These are phyloP conservation scores for Philypnodon macrostomus DNA, from an alignment of 2,797 vertebrate genomes.

Conservation along the genomic window DNA sequence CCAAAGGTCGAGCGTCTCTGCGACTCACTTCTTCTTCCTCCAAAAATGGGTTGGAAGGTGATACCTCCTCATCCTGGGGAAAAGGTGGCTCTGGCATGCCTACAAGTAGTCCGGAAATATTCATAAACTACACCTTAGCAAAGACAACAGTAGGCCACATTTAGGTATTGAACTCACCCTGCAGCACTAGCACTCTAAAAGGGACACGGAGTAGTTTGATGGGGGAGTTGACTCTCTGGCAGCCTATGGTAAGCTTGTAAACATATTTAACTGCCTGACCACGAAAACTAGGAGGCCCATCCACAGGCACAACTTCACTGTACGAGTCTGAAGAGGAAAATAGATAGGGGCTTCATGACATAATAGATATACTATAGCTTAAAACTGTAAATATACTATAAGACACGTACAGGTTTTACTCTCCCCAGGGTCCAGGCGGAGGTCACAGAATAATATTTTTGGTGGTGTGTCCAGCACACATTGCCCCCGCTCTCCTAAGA, in stretches of 20 bases:
- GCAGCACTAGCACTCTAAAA: constrained; percentile 91
- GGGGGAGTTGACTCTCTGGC: constrained; percentile 96
- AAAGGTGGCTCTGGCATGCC: constrained; percentile 92
- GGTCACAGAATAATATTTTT: constrained; percentile 97
- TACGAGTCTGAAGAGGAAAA: constrained; percentile 84
- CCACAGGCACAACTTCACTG: constrained; percentile 86
- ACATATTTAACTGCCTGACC: constrained; percentile 96
- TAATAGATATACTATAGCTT: not conserved
- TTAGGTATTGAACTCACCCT: no score
- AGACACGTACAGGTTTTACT: constrained; percentile 89
- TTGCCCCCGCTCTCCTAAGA: constrained; percentile 91
- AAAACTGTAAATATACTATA: not conserved
- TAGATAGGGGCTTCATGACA: not conserved
- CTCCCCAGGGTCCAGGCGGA: constrained; percentile 92
- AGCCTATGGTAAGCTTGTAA: constrained; percentile 97
- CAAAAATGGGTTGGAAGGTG: constrained; percentile 94
- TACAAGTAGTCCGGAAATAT: constrained; percentile 30
- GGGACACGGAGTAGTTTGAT: constrained; percentile 97
- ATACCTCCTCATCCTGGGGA: constrained; percentile 90
- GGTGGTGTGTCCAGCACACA: constrained; percentile 97
- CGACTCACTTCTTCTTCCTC: constrained; percentile 91
- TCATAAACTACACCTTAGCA: no score
- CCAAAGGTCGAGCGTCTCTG: constrained; percentile 85
- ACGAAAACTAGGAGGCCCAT: constrained; percentile 94
- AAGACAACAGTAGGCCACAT: no score